These are phyloP conservation scores for Synanthedon formicaeformis DNA, from an alignment of 2,888 invertebrate species.

Conservation along the genomic window DNA sequence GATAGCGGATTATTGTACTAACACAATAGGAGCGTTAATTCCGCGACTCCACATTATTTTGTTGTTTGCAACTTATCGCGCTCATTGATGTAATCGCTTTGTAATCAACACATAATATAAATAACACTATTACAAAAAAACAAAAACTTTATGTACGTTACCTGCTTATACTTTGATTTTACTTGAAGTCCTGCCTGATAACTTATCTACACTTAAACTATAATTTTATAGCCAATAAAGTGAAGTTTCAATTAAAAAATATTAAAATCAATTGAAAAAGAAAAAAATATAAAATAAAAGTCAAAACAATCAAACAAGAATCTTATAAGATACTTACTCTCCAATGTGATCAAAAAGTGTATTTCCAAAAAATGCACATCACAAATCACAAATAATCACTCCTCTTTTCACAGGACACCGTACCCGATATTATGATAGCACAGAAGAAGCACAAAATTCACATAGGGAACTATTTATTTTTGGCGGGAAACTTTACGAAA, in stretches of 20 bases:
- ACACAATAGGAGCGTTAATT: conserved; percentile 70
- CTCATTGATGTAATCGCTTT: conserved; percentile 53
- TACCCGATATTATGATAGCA: conserved; percentile 22
- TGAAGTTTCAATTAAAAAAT: too few relatives aligned
- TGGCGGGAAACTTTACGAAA: conserved; percentile 60
- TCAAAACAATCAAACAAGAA: conserved; percentile 1
- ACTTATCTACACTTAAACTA: too few relatives aligned
- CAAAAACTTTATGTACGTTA: too few relatives aligned
- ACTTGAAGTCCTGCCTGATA: too few relatives aligned
- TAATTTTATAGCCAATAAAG: too few relatives aligned
- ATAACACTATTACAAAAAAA: too few relatives aligned
- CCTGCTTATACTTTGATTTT: too few relatives aligned
- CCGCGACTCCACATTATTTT: conserved; percentile 67
- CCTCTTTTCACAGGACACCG: conserved; percentile 20
- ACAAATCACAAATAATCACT: conserved; percentile 22
- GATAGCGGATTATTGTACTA: conserved; percentile 71
- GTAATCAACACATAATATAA: background rate
- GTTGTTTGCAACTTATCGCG: conserved; percentile 66
- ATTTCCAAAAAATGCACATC: conserved; percentile 23
- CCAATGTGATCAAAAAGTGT: background rate
- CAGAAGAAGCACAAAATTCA: conserved; percentile 26
- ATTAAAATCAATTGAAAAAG: too few relatives aligned
- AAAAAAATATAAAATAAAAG: background rate
- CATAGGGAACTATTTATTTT: conserved; percentile 17
- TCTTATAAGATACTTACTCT: conserved; percentile 9